Evolutionary conservation across 2,888 invertebrate species (phyloP), one percentile per base, ranked within the genome.

Genomic region (Euplexia lucipara): DNA sequence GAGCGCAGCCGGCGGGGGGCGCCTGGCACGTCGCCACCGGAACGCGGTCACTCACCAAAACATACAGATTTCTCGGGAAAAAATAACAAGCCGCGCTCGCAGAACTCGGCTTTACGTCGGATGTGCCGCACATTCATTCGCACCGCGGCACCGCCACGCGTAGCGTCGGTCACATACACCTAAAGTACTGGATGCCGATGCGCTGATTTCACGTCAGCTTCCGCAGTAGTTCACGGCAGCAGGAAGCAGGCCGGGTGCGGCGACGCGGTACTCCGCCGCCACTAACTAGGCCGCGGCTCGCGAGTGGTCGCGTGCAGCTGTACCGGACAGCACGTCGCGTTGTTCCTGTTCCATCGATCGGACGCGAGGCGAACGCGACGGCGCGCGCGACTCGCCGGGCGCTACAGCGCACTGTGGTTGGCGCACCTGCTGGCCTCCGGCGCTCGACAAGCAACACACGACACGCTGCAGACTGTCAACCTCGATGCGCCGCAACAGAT

Each of bases 71-170:
- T 91, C 89, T 87, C 85, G 86, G 86, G 86, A 90, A 91, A 91
- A 90, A 89, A 87, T 86, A 85, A 82, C 82, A 83, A 84, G 49
- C 67, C 39, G 45, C 64, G 94, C 70, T 96, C 92, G 96, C 96
- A 88, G 96, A 96, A 30, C 88, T 96, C 96, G 5, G 96, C 96
- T 88, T 95, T 96, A 49, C 96, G 52, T 51, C 95, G 96, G 83
- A 86, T 95, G 66, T 86, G 93, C 66, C 94, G 96, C 56, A 51
- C 64, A 60, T n/a, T 56, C 26, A 49, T 35, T 54, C 18, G 41
- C 42, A 39, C 18, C n/a, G 35, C 30, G n/a, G 34, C n/a, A n/a
- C n/a, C n/a, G n/a, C n/a, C n/a, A n/a, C n/a, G n/a, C n/a, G n/a
- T n/a, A n/a, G n/a, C 62, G 32, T 35, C 53, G 34, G 44, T 42